phyloP scores from a whole-genome alignment of 2,888 invertebrate species.

The Luperina nickerlii region DNA sequence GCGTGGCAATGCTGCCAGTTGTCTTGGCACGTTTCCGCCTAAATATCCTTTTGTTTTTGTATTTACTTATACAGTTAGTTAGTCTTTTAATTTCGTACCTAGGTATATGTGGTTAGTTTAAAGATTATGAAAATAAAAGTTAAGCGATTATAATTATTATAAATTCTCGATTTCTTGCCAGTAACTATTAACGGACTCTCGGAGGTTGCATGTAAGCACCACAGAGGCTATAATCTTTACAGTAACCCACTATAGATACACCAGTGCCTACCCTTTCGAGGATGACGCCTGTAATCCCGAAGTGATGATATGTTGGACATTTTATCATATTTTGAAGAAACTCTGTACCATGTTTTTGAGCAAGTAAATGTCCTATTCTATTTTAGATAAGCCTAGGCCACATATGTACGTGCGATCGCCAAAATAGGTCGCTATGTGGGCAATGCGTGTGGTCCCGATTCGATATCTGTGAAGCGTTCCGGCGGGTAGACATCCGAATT shows the following conservation, averaged over 20 bases:
- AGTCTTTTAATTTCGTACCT: no score
- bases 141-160: no score
- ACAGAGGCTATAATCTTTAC: neutral
- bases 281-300: neutral
- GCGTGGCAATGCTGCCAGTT: no score
- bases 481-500: constrained; percentile 19
- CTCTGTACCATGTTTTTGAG: neutral
- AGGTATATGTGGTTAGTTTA: no score
- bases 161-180: no score
- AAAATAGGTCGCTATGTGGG: constrained; percentile 10
- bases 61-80: no score
- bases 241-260: neutral
- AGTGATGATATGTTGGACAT: neutral
- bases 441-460: constrained; percentile 29
- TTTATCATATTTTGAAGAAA: neutral
- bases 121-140: no score
- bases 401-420: neutral
- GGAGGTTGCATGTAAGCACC: neutral
- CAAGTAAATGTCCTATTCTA: neutral
- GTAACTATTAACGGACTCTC: no score
- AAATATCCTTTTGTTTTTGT: no score
- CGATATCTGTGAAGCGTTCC: constrained; percentile 37
- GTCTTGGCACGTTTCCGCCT: no score
- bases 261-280: neutral
- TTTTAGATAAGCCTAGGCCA: neutral